Base-by-base conservation (phyloP, 2,113 vertebrate genomes). In the Cathartes aura region DNA sequence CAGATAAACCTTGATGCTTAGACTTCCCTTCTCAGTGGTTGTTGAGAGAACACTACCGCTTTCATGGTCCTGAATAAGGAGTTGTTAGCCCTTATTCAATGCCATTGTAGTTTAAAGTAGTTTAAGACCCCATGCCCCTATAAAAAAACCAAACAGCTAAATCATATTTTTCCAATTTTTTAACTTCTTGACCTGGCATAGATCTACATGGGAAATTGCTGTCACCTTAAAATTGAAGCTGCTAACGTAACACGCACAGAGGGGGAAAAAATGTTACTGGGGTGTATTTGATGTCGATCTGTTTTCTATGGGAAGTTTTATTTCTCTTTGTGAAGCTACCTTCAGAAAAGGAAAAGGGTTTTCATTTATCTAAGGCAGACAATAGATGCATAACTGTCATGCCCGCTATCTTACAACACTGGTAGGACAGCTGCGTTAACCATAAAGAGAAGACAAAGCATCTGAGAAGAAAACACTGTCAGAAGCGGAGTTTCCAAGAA, bases 201-300 rank as follows among this genome's bases (percentile, higher is more conserved):
- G 21, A 17, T 40, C 38, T 48, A 80, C 34, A 73, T 1, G 4
- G 27, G 45, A 83, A 81, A 71, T 12, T 47, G n/a, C 55, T 23
- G 17, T 42, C 48, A 68, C 11, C 30, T 86, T 84, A 80, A 91
- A 93, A 72, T 1, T 50, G 76, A 89, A 90, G 40, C 12, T 85
- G 53, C 20, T 63, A 64, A 55, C 26, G 9, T 23, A 81, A 40
- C 34, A 36, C 0, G 0, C 14, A 50, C 6, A 56, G 15, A 43
- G 21, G 4, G 5, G 6, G 1, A 3, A 20, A 22, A 63, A 45
- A 17, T 6, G 5, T 59, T 73, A 27, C 2, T n/a, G 15, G 26
- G 9, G 4, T 66, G 3, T 53, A 92, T 48, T 75, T 85, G 45
- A n/a, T 70, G 36, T 26, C 86, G 9, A 82, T 40, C 53, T 76